Evolutionary conservation across 2,888 invertebrate species (phyloP).

Genomic region (Sarcophaga carnaria): DNA sequence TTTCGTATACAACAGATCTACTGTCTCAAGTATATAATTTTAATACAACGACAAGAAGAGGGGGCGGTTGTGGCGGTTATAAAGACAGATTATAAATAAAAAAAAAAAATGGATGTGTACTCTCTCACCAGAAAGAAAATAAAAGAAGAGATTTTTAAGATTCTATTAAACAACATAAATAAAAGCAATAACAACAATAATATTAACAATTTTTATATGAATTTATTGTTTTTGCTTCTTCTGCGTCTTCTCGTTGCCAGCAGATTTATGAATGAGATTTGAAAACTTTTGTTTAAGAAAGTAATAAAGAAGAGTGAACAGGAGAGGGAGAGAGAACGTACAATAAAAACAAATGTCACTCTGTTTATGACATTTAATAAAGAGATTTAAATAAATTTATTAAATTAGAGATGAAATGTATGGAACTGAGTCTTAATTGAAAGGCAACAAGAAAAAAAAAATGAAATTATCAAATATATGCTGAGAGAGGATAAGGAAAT

Average conservation of each 20-base stretch:
- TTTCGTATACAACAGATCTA: background rate
- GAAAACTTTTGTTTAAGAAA: background rate
- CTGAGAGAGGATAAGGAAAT: background rate
- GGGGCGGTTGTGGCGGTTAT: background rate
- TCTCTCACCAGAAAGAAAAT: background rate
- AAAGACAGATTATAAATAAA: background rate
- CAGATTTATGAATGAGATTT: conserved; percentile 50
- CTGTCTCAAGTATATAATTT: background rate
- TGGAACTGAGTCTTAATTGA: background rate
- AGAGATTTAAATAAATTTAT: conserved; percentile 57
- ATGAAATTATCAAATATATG: background rate
- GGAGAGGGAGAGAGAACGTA: background rate
- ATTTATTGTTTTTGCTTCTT: background rate
- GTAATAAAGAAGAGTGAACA: background rate
- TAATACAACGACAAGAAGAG: background rate
- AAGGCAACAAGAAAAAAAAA: background rate
- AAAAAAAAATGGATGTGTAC: background rate
- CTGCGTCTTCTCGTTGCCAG: background rate
- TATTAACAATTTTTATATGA: no score
- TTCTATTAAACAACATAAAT: background rate
- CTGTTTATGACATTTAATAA: conserved; percentile 42
- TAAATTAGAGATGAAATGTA: conserved; percentile 42
- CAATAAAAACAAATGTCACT: conserved; percentile 36
- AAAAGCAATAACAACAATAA: background rate
- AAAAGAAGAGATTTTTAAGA: background rate